Conservation (phyloP, 2,797 vertebrate genomes). For the Brachymystax lenok region DNA sequence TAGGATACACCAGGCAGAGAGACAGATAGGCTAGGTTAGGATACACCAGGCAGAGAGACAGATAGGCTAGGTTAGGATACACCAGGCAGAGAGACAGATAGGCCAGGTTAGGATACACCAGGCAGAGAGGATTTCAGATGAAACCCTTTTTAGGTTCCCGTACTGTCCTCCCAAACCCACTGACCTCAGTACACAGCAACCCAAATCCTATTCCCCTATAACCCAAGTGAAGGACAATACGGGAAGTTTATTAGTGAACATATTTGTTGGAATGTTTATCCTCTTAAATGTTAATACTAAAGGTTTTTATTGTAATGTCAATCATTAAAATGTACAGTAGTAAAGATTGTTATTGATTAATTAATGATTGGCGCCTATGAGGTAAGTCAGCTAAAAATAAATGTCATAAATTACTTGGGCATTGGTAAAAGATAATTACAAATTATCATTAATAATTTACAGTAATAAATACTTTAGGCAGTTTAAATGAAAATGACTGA, state of each 20-base stretch:
- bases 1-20: neutral
- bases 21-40: constrained; percentile 24
- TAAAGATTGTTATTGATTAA: constrained; percentile 41
- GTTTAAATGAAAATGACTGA: constrained; percentile 6
- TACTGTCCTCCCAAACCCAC: constrained; percentile 42
- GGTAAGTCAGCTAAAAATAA: constrained; percentile 30
- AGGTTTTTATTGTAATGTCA: constrained; percentile 43
- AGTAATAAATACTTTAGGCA: constrained; percentile 4
- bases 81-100: constrained; percentile 15
- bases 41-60: constrained; percentile 10
- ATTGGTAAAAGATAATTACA: constrained; percentile 13
- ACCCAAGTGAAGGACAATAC: constrained; percentile 6
- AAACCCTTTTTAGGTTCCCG: constrained; percentile 50
- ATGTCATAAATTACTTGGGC: constrained; percentile 34
- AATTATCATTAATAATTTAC: constrained; percentile 4
- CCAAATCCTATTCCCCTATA: constrained; percentile 62
- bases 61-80: constrained; percentile 16
- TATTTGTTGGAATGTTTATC: constrained; percentile 47
- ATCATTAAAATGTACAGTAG: constrained; percentile 38
- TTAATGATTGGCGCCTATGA: constrained; percentile 35
- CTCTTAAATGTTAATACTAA: constrained; percentile 52
- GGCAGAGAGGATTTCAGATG: constrained; percentile 33
- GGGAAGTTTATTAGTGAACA: constrained; percentile 50
- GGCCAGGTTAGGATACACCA: constrained; percentile 20
- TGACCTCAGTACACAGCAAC: constrained; percentile 66